Conservation (phyloP, 2,888 invertebrate genomes). For the Cataglyphis cursor region DNA sequence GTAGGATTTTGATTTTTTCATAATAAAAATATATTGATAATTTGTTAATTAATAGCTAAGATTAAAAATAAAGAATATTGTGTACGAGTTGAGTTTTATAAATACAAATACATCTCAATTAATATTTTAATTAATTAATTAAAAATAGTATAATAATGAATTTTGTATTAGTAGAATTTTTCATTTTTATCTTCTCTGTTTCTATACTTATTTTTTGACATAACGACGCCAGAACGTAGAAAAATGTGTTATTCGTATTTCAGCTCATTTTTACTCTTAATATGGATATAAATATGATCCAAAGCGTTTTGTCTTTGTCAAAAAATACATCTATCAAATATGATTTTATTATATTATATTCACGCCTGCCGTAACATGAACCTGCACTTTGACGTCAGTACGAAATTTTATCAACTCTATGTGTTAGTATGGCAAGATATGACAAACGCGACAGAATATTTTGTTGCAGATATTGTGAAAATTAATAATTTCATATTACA, state of each 20-base stretch:
- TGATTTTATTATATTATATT: constrained; percentile 27
- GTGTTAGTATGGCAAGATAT: constrained; percentile 21
- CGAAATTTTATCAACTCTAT: constrained; percentile 41
- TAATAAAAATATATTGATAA: not conserved
- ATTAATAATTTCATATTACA: constrained; percentile 36
- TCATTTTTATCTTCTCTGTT: not conserved
- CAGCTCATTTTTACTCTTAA: not conserved
- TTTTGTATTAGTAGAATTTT: not conserved
- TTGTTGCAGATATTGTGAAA: constrained; percentile 36
- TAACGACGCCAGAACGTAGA: not conserved
- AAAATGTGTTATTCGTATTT: not conserved
- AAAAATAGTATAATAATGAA: not conserved
- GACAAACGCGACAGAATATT: constrained; percentile 22
- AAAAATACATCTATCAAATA: constrained; percentile 38
- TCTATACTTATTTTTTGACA: not conserved
- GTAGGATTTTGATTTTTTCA: not conserved
- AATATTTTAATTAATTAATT: not conserved
- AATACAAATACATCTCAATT: not conserved
- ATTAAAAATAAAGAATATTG: not conserved
- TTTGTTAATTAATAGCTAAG: not conserved
- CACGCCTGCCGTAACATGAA: constrained; percentile 2
- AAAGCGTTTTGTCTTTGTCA: constrained; percentile 21
- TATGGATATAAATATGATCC: not conserved
- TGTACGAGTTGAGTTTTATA: not conserved
- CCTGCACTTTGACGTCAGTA: constrained; percentile 37